phyloP scores from a whole-genome alignment of 2,888 invertebrate species.

The Spodoptera exigua region DNA sequence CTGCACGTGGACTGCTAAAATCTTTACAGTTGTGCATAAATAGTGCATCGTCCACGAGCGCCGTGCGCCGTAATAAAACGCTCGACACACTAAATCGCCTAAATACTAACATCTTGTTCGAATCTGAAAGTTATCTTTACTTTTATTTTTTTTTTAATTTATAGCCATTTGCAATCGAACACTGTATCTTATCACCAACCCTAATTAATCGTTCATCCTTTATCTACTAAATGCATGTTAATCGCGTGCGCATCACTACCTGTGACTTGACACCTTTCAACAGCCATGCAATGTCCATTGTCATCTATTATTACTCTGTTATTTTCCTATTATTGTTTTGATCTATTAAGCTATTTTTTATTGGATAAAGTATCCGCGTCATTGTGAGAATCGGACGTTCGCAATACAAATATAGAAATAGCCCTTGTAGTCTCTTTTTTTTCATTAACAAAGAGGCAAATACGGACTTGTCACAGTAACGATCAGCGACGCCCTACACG shows the following conservation, averaged over 20 bases:
- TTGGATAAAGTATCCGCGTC: slow-evolving; percentile 10
- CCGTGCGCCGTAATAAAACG: slow-evolving; percentile 10
- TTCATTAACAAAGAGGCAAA: too few relatives aligned
- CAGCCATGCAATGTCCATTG: slow-evolving; percentile 25
- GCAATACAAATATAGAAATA: too few relatives aligned
- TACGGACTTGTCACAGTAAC: too few relatives aligned
- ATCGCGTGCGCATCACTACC: slow-evolving; percentile 23
- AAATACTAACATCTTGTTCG: too few relatives aligned
- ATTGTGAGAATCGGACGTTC: slow-evolving; percentile 17
- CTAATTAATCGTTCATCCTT: too few relatives aligned
- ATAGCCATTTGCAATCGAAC: too few relatives aligned
- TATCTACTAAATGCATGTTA: background rate
- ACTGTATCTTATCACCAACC: too few relatives aligned
- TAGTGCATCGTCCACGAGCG: slow-evolving; percentile 8
- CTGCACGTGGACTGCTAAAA: slow-evolving; percentile 32
- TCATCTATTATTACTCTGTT: slow-evolving; percentile 44
- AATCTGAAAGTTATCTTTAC: too few relatives aligned
- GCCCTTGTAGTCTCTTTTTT: background rate
- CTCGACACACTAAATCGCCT: background rate
- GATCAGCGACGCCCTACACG: too few relatives aligned
- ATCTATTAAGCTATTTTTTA: slow-evolving; percentile 32
- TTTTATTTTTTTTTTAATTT: too few relatives aligned
- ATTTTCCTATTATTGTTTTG: slow-evolving; percentile 31
- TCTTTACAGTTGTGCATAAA: slow-evolving; percentile 25
- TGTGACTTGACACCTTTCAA: slow-evolving; percentile 15